phyloP scores from a whole-genome alignment of 1,140 invertebrate species.

The Sarcophaga bullata region DNA sequence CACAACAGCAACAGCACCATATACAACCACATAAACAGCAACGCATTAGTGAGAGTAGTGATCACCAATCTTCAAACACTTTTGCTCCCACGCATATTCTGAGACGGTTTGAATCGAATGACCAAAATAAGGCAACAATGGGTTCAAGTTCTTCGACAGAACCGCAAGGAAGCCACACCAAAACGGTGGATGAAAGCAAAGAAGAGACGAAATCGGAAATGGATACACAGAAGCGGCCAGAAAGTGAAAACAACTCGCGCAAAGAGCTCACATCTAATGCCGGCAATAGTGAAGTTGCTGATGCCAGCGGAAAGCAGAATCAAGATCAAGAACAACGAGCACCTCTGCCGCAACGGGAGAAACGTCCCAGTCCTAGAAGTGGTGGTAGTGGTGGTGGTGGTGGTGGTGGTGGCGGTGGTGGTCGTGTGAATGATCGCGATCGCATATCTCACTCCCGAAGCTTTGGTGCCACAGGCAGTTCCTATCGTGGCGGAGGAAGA shows the following conservation, averaged over 20 bases:
- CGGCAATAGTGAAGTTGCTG: background rate
- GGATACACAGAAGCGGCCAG: constrained; percentile 44
- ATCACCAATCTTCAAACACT: background rate
- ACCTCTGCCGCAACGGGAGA: constrained; percentile 43
- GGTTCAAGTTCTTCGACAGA: constrained; percentile 39
- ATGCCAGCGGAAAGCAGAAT: constrained; percentile 3
- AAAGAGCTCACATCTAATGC: constrained; percentile 1
- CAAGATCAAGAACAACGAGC: constrained; percentile 30
- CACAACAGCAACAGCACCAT: constrained; percentile 44
- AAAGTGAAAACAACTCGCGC: constrained; percentile 47
- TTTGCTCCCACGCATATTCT: constrained; percentile 57
- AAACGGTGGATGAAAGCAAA: constrained; percentile 31
- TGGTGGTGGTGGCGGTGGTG: constrained; percentile 52
- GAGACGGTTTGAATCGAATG: constrained; percentile 51
- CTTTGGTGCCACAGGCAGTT: constrained; percentile 52
- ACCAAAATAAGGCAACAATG: constrained; percentile 46
- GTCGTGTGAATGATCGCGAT: constrained; percentile 48
- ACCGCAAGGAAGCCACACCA: background rate
- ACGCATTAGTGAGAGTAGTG: constrained; percentile 16
- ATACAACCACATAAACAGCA: constrained; percentile 45
- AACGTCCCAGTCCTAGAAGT: constrained; percentile 63
- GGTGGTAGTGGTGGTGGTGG: constrained; percentile 55
- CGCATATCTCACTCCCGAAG: constrained; percentile 62
- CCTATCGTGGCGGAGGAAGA: constrained; percentile 46
- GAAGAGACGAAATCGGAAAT: constrained; percentile 38